Conservation (phyloP, 2,888 invertebrate genomes). For the Cheilosia vulpina region DNA sequence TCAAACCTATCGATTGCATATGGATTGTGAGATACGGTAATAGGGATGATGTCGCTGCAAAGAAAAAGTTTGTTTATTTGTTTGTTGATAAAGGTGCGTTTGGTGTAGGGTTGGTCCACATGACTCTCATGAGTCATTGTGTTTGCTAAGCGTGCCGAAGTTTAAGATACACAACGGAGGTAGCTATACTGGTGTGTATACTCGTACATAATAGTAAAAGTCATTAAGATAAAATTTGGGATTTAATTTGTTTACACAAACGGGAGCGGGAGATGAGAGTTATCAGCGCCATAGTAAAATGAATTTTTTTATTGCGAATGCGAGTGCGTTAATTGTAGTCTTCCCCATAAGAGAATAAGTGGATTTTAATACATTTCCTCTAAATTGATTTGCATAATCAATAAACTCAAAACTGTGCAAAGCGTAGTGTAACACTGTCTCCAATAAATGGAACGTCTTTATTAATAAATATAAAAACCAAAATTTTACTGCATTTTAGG, state of each 20-base stretch:
- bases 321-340: no score
- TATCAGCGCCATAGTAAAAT: neutral
- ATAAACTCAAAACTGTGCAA: no score
- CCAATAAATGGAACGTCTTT: no score
- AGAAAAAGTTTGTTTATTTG: conserved; percentile 15
- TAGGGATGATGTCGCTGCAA: conserved; percentile 91
- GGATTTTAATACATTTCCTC: no score
- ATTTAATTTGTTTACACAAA: conserved; percentile 3
- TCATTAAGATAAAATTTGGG: conserved; percentile 14
- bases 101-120: neutral
- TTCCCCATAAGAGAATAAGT: no score
- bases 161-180: conserved; percentile 4
- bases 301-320: neutral
- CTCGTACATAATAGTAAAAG: neutral
- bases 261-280: neutral
- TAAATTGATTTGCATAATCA: no score
- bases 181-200: neutral
- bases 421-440: no score
- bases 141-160: neutral
- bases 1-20: conserved; percentile 94
- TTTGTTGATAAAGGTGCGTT: neutral
- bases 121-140: neutral
- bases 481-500: no score
- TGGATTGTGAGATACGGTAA: conserved; percentile 94
- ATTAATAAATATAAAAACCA: no score